Evolutionary conservation across 1,140 invertebrate genomes (phyloP).

Genomic region (Dendrolimus punctatus): DNA sequence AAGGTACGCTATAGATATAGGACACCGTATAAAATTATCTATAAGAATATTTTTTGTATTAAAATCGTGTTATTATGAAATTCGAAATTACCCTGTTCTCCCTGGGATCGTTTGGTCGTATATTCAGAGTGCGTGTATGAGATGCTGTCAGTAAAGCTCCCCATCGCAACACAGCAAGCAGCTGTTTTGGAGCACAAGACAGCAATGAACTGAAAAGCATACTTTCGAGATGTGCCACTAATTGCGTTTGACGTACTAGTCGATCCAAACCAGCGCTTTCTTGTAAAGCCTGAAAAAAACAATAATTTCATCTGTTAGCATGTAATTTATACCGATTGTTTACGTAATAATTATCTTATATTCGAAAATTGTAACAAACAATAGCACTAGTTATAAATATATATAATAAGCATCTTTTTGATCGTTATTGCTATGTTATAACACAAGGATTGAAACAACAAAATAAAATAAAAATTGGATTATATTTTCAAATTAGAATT

Average conservation of each 20-base stretch:
- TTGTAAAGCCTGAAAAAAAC: constrained; percentile 77
- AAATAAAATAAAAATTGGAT: too few relatives aligned
- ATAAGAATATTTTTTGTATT: too few relatives aligned
- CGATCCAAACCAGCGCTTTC: constrained; percentile 85
- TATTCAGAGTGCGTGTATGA: constrained; percentile 80
- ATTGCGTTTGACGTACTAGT: constrained; percentile 83
- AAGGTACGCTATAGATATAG: too few relatives aligned
- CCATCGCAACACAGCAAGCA: constrained; percentile 77
- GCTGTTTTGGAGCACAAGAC: constrained; percentile 75
- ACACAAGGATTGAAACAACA: too few relatives aligned
- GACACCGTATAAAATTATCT: background rate
- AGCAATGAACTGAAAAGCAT: constrained; percentile 85
- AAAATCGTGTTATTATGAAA: too few relatives aligned
- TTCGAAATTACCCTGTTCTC: constrained; percentile 73
- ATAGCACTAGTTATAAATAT: too few relatives aligned
- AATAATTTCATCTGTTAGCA: background rate
- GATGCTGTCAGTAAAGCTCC: constrained; percentile 81
- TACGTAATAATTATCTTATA: too few relatives aligned
- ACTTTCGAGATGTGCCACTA: constrained; percentile 85
- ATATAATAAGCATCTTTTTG: too few relatives aligned
- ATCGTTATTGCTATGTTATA: too few relatives aligned
- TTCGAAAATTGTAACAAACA: too few relatives aligned
- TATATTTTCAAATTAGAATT: too few relatives aligned
- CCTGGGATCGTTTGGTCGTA: constrained; percentile 84
- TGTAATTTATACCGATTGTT: too few relatives aligned